Base-by-base conservation (phyloP, 2,797 vertebrate species). In the Pangasius macronema region DNA sequence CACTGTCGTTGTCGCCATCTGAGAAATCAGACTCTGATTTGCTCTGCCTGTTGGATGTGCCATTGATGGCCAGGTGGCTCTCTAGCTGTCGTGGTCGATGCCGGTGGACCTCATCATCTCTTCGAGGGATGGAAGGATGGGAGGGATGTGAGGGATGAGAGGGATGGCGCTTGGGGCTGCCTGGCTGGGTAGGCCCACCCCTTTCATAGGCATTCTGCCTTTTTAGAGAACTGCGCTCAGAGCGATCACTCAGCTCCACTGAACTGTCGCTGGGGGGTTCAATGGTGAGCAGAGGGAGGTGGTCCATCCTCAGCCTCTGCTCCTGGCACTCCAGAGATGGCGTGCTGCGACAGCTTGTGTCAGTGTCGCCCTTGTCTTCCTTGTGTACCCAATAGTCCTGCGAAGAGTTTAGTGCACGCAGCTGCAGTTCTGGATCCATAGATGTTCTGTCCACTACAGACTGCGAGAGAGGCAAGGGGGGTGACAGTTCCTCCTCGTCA, bases 11-110 rank as follows among this genome's bases (percentile, higher is more conserved):
- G 93, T 99, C 98, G 0, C 97, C 98, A 0, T 99, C 98, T 0
- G 98, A 99, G 91, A 98, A 99, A 92, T 99, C 98, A 0, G 98
- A 99, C 93, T 99, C 98, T 0, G 98, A 99, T 91, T 97, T 99
- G 95, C 98, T 99, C 91, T 99, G 98, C 85, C 97, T 94, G 92
- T 98, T 99, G 8, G 96, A 95, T 0, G 97, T 97, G 90, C 98
- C 98, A 0, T 99, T 99, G 93, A 99, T 98, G 67, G 97, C 97
- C 89, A 99, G 94, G 87, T 98, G 98, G 88, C 97, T 94, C 67
- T 99, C 98, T 4, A 97, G 95, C 75, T 98, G 96, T 73, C 97
- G 93, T 1, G 94, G 91, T 82, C 96, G 95, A 57, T 97, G 94
- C 36, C 96, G 94, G 11, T 95, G 89, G 51, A 95, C 57, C 3